Evolutionary conservation across 2,113 vertebrate genomes (phyloP).

Genomic region (Tachuris rubrigastra): DNA sequence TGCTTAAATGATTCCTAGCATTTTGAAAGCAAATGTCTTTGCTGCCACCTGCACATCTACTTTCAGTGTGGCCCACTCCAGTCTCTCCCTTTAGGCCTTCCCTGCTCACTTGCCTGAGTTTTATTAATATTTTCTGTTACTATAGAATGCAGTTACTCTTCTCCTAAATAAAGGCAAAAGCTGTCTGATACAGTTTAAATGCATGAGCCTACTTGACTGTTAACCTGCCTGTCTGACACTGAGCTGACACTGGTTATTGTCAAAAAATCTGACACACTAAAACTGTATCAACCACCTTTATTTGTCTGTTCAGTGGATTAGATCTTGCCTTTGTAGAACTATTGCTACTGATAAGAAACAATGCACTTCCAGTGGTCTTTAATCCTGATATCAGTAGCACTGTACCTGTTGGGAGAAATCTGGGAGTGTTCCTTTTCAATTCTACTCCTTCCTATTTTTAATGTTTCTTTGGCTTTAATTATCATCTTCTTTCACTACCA

Average conservation of each 20-base stretch:
- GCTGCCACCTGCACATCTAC: background rate
- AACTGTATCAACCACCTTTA: background rate
- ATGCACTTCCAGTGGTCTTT: background rate
- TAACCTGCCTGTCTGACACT: background rate
- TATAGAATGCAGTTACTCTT: background rate
- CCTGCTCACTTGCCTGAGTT: background rate
- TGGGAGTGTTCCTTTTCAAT: background rate
- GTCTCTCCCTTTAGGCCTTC: background rate
- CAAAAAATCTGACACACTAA: background rate
- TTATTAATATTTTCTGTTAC: background rate
- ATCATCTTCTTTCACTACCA: background rate
- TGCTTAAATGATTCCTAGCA: background rate
- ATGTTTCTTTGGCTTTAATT: background rate
- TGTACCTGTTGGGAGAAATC: background rate
- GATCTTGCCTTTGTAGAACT: background rate
- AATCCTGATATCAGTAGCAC: background rate
- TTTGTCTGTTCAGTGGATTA: background rate
- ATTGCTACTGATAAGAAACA: background rate
- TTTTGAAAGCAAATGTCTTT: background rate
- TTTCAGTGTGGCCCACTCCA: background rate
- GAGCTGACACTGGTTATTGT: background rate
- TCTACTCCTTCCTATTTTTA: background rate
- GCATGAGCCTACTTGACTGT: background rate
- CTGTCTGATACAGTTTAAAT: background rate
- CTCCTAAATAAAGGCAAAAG: background rate